Base-by-base conservation (phyloP, 2,113 vertebrate species). In the Emydura subglobosa region DNA sequence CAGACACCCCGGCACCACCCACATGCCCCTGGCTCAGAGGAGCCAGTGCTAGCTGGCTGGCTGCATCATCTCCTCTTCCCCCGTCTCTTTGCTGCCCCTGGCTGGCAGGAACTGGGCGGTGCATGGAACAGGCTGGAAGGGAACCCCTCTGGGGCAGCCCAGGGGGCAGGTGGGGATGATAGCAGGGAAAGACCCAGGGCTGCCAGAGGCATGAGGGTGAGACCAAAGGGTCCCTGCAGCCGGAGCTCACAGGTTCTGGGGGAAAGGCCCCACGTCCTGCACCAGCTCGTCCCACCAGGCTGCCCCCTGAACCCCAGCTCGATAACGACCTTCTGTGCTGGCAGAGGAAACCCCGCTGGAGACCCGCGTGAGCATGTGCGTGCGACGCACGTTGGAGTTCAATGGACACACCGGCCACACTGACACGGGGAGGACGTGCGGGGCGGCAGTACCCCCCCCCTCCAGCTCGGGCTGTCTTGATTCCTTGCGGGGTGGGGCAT, bases 121-220 rank as follows among this genome's bases (percentile, higher is more conserved):
- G 65, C 65, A 68, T 17, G 7, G 7, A 29, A 11, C 57, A 59
- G 16, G 61, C 17, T n/a, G 65, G 65, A 21, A 10, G 65, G 65
- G 65, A 65, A 12, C 27, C 57, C 12, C 57, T 29, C 27, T 59
- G 12, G 57, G 27, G 65, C 65, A n/a, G 82, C 12, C 12, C 49
- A 79, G 90, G 85, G 94, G 96, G 96, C 95, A 92, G 92, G 95
- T 93, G 39, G 89, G 93, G 91, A 89, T 90, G 82, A n/a, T 12
- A 54, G 29, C 55, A 13, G 82, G 74, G 44, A 86, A 89, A 74
- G 44, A 72, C 86, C 22, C 11, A 72, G 50, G 47, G 21, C 55
- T 82, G 54, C 14, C 51, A n/a, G 27, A 57, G 81, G 31, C 53
- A 22, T 34, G 55, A 81, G 24, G 54, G 59, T 50, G 72, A 74